phyloP scores from a whole-genome alignment of 2,888 invertebrate species.

The Lasioglossum villosulum region DNA sequence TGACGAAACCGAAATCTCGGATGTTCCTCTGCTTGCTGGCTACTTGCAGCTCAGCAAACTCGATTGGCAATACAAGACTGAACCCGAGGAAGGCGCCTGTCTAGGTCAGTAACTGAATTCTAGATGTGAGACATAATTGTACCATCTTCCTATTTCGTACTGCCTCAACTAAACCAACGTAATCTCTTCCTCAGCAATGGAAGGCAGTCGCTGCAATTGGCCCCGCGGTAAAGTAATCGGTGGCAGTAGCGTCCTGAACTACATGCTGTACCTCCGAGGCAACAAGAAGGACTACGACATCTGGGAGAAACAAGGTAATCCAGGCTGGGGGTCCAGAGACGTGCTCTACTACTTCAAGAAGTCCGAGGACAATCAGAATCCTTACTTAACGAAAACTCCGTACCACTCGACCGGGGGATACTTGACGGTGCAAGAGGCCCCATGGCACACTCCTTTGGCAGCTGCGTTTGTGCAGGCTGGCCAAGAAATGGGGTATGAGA shows the following conservation, averaged over 20 bases:
- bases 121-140: background rate
- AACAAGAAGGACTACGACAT: conserved; percentile 95
- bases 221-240: conserved; percentile 96
- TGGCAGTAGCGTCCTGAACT: conserved; percentile 95
- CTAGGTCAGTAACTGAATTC: conserved; percentile 87
- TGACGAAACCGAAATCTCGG: conserved; percentile 95
- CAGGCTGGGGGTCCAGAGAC: conserved; percentile 94
- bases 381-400: conserved; percentile 91
- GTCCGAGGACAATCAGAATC: conserved; percentile 95
- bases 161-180: background rate
- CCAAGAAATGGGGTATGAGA: conserved; percentile 93
- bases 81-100: conserved; percentile 93
- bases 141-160: background rate
- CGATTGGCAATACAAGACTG: conserved; percentile 97
- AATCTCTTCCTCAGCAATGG: conserved; percentile 89
- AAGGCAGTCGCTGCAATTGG: conserved; percentile 94
- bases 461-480: conserved; percentile 94
- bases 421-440: conserved; percentile 93
- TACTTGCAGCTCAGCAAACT: conserved; percentile 94
- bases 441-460: conserved; percentile 93
- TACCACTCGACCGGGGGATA: conserved; percentile 93
- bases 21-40: conserved; percentile 94
- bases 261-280: conserved; percentile 96
- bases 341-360: conserved; percentile 94
- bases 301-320: conserved; percentile 95